phyloP scores from a whole-genome alignment of 2,113 vertebrate species.

The Macquaria ambigua region DNA sequence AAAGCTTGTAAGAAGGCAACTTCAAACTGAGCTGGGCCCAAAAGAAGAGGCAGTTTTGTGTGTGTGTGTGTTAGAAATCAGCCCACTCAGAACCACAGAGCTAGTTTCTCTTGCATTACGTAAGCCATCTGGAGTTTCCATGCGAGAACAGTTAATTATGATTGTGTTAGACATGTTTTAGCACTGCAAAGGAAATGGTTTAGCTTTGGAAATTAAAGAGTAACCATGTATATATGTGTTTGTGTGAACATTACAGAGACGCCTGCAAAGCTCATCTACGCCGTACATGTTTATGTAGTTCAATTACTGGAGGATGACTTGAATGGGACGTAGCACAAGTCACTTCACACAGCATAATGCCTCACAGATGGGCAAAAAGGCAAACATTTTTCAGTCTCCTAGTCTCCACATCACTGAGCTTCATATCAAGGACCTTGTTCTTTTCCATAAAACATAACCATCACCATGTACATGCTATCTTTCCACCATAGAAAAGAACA shows the following conservation, averaged over 20 bases:
- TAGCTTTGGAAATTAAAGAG: slow-evolving; percentile 40
- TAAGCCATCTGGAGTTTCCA: slow-evolving; percentile 80
- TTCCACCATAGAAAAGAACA: slow-evolving; percentile 7
- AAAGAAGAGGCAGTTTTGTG: slow-evolving; percentile 37
- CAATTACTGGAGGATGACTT: slow-evolving; percentile 20
- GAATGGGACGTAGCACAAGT: slow-evolving; percentile 2
- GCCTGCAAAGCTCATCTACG: slow-evolving; percentile 49
- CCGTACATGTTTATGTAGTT: slow-evolving; percentile 6
- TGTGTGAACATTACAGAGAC: slow-evolving; percentile 16
- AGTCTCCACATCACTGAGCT: background rate
- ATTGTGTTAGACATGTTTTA: slow-evolving; percentile 62
- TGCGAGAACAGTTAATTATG: slow-evolving; percentile 61
- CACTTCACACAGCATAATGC: slow-evolving; percentile 22
- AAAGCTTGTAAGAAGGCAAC: slow-evolving; percentile 63
- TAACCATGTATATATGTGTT: slow-evolving; percentile 31
- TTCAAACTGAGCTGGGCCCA: slow-evolving; percentile 50
- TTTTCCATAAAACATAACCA: slow-evolving; percentile 36
- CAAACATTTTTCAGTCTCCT: slow-evolving; percentile 17
- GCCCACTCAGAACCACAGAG: slow-evolving; percentile 65
- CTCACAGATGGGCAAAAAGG: slow-evolving; percentile 39
- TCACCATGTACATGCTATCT: background rate
- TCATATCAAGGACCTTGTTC: slow-evolving; percentile 21
- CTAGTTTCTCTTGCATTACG: slow-evolving; percentile 63
- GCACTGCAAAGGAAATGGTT: slow-evolving; percentile 56
- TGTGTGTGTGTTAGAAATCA: slow-evolving; percentile 41